Evolutionary conservation across 2,113 vertebrate species (phyloP).

Genomic region (Hylia prasina): DNA sequence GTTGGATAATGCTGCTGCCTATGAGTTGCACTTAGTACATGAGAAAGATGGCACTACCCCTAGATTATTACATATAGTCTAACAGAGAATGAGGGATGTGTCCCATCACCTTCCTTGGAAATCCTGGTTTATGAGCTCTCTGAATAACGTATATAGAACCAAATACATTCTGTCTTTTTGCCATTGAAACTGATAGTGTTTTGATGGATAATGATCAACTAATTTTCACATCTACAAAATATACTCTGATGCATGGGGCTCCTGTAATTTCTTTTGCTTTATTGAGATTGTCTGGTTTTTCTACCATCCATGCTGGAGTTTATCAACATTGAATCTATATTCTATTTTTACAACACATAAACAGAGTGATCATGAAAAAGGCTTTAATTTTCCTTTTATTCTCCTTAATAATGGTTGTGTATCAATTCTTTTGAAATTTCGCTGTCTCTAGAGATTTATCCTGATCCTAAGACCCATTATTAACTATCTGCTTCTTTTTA

Average conservation of each 20-base stretch:
- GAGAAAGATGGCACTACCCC: neutral
- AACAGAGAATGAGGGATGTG: neutral
- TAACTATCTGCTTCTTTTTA: neutral
- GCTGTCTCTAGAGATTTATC: neutral
- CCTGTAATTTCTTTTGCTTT: neutral
- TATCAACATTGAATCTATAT: neutral
- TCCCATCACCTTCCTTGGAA: neutral
- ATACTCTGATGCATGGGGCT: neutral
- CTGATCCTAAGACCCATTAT: neutral
- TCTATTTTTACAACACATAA: neutral
- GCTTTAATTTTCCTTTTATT: neutral
- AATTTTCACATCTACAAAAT: neutral
- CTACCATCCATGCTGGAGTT: neutral
- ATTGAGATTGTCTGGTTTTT: neutral
- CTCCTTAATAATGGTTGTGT: neutral
- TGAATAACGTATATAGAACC: neutral
- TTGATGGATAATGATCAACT: neutral
- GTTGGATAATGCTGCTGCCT: neutral
- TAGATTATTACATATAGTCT: neutral
- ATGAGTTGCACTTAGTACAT: accelerated
- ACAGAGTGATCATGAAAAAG: neutral
- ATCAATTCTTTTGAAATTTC: neutral
- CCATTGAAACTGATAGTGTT: neutral
- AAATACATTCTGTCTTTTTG: neutral
- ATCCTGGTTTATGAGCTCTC: neutral